phyloP scores from a whole-genome alignment of 2,888 invertebrate genomes.

The Trissonchulus sp. region DNA sequence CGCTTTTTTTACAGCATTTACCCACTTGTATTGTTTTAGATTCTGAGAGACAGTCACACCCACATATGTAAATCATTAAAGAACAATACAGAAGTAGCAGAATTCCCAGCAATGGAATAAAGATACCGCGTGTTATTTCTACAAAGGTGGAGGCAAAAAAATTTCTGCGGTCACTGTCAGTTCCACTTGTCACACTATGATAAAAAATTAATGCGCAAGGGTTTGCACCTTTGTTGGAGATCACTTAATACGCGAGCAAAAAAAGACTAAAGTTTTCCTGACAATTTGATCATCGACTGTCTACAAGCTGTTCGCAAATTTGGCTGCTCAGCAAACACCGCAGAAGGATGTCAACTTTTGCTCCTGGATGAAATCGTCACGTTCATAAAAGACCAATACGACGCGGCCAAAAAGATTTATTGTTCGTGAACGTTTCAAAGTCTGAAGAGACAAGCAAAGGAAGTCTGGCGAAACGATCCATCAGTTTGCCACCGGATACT shows the following conservation, averaged over 20 bases:
- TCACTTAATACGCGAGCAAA: constrained; percentile 19
- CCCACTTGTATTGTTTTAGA: too few relatives aligned
- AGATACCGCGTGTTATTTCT: too few relatives aligned
- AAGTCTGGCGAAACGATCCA: constrained; percentile 28
- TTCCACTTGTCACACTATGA: too few relatives aligned
- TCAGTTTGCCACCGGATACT: background rate
- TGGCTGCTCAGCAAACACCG: constrained; percentile 26
- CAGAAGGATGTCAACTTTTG: background rate
- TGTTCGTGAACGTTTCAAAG: constrained; percentile 25
- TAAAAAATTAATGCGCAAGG: constrained; percentile 30
- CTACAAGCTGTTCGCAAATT: constrained; percentile 32
- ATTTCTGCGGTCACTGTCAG: too few relatives aligned
- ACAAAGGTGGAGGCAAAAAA: too few relatives aligned
- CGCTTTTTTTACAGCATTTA: too few relatives aligned
- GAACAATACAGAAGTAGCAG: too few relatives aligned
- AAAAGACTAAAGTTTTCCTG: constrained; percentile 22
- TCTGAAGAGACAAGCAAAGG: constrained; percentile 35
- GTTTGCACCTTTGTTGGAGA: constrained; percentile 32
- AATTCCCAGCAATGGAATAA: too few relatives aligned
- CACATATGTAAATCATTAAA: too few relatives aligned
- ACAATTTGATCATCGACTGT: constrained; percentile 31
- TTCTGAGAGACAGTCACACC: too few relatives aligned
- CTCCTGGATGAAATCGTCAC: constrained; percentile 30
- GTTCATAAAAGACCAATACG: constrained; percentile 34
- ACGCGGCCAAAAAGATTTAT: constrained; percentile 31